Evolutionary conservation across 2,888 invertebrate genomes (phyloP).

Genomic region (Troglohyphantes excavatus): DNA sequence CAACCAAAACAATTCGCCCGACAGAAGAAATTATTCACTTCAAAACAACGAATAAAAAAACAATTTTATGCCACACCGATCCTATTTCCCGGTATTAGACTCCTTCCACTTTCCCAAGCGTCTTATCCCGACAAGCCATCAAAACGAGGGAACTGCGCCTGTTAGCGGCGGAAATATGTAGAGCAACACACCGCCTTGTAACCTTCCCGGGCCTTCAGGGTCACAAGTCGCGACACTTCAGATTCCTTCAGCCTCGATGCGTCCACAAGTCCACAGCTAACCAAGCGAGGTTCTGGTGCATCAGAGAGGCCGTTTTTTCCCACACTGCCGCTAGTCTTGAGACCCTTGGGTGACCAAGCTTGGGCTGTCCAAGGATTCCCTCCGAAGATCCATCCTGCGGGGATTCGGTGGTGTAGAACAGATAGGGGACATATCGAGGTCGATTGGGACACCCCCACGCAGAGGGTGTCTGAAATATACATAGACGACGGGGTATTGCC

Average conservation of each 20-base stretch:
- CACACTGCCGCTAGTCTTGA: slow-evolving; percentile 24
- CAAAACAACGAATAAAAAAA: background rate
- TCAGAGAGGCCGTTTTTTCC: slow-evolving; percentile 24
- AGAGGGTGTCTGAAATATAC: background rate
- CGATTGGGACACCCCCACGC: background rate
- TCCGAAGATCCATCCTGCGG: slow-evolving; percentile 66
- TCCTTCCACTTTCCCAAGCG: background rate
- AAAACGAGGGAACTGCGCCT: background rate
- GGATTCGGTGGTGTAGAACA: slow-evolving; percentile 58
- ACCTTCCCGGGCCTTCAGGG: slow-evolving; percentile 36
- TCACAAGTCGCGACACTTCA: slow-evolving; percentile 24
- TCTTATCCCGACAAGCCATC: too few species aligned
- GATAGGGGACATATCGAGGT: slow-evolving; percentile 37
- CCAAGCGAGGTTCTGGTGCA: slow-evolving; percentile 11
- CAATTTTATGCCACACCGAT: background rate
- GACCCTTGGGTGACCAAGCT: slow-evolving; percentile 56
- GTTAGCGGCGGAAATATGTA: slow-evolving; percentile 21
- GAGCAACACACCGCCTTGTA: background rate
- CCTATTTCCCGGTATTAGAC: background rate
- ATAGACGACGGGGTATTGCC: background rate
- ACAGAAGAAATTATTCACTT: background rate
- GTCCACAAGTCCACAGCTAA: slow-evolving; percentile 29
- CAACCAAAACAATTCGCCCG: background rate
- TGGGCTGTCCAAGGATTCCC: slow-evolving; percentile 46
- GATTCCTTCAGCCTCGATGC: background rate